Evolutionary conservation across 2,888 invertebrate species (phyloP).

Genomic region (Lepidochrysops patricia): DNA sequence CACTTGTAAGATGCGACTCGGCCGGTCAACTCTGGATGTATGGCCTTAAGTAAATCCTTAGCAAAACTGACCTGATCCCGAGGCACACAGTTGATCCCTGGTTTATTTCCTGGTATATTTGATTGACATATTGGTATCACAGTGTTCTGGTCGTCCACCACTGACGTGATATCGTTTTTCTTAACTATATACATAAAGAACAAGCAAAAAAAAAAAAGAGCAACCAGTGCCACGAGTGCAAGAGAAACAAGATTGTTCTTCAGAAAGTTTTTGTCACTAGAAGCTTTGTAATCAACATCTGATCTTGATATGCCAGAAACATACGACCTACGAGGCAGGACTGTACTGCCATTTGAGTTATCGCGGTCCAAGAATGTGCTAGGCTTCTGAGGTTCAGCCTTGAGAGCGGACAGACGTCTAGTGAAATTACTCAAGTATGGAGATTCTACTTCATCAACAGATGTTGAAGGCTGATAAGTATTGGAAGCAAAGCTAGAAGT

Average conservation of each 20-base stretch:
- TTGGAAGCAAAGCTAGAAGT: conserved; percentile 42
- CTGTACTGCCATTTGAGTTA: conserved; percentile 52
- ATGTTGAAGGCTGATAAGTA: conserved; percentile 50
- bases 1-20: conserved; percentile 75
- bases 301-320: conserved; percentile 50
- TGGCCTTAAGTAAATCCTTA: conserved; percentile 75
- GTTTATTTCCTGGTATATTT: conserved; percentile 64
- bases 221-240: conserved; percentile 74
- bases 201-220: conserved; percentile 79
- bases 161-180: conserved; percentile 72
- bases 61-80: conserved; percentile 77
- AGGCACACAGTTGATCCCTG: conserved; percentile 78
- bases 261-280: conserved; percentile 64
- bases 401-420: conserved; percentile 69
- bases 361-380: conserved; percentile 48
- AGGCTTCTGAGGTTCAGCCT: conserved; percentile 50
- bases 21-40: conserved; percentile 77
- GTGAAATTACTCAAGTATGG: conserved; percentile 83
- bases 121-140: conserved; percentile 74
- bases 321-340: conserved; percentile 53
- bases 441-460: conserved; percentile 74
- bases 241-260: conserved; percentile 78
- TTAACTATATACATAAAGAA: conserved; percentile 81
- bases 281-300: conserved; percentile 56
- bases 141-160: conserved; percentile 71